Base-by-base conservation (phyloP, 2,888 invertebrate species). In the Trileptium ribeirensis region DNA sequence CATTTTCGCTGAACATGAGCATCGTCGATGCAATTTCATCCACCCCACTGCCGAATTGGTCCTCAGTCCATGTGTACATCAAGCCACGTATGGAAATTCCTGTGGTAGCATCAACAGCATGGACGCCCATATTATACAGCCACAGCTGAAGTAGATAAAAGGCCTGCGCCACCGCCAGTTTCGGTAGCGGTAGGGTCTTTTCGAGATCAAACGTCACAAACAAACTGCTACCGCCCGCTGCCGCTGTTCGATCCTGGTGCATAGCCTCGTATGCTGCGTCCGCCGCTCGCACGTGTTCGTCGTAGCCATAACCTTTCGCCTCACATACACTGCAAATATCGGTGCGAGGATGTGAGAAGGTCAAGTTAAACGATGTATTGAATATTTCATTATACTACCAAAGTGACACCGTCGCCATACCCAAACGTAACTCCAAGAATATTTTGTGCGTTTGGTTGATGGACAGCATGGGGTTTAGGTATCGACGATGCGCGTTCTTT, bases 301-400 rank as follows among this genome's bases (percentile, higher is more conserved):
- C 34, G n/a, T n/a, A n/a, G n/a, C n/a, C n/a, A n/a, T n/a, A n/a
- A n/a, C n/a, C n/a, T 3, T 38, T 38, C n/a, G 8, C 3, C n/a
- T 77, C 34, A n/a, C 77, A 77, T 2, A 36, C 33, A n/a, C 29
- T 29, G n/a, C 77, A 77, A 36, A 77, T 34, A 37, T 77, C 77
- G 34, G 3, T 34, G 3, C 37, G 15, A n/a, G 38, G 8, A 8
- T 34, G 3, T 34, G 3, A 36, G 33, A 37, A 36, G 29, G n/a
- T 34, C 77, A 77, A 77, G 33, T 77, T 77, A 77, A 77, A 77
- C 38, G 15, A 19, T 2, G 77, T 36, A 3, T 8, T 8, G n/a
- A 77, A 77, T 8, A 77, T n/a, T 2, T 77, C 77, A n/a, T 38
- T n/a, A 77, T 77, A 77, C 15, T 36, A 77, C 3, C 38, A 8